These are phyloP conservation scores for Marmota flaviventris DNA, from an alignment of 2,113 vertebrate genomes.

Conservation along the genomic window DNA sequence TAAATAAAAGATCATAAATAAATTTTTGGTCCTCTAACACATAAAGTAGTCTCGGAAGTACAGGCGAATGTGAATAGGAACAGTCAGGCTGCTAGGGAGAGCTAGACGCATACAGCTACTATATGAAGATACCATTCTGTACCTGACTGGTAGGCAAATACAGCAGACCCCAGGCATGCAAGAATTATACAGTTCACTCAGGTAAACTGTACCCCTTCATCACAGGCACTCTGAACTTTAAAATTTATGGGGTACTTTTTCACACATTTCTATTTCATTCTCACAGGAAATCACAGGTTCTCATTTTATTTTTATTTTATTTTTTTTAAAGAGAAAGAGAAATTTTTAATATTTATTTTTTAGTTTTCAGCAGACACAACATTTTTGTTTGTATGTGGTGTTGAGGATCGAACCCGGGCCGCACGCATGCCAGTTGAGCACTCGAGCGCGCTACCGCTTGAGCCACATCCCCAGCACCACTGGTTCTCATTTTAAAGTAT, in stretches of 20 bases:
- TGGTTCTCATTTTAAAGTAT: no score
- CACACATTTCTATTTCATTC: neutral
- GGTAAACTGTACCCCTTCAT: neutral
- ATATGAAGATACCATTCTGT: neutral
- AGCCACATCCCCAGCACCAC: no score
- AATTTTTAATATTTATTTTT: no score
- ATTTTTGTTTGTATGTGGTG: no score
- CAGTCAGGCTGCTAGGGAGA: neutral
- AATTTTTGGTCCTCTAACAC: constrained; percentile 5
- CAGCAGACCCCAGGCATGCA: neutral
- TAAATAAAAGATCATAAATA: neutral
- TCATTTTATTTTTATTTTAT: neutral
- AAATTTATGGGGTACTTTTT: neutral
- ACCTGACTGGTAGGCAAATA: neutral
- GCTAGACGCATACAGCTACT: neutral
- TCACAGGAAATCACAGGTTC: neutral
- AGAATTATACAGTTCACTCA: neutral
- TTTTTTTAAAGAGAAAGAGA: no score
- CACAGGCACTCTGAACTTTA: neutral
- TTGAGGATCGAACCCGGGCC: no score
- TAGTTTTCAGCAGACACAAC: no score
- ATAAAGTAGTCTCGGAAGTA: neutral
- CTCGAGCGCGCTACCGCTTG: no score
- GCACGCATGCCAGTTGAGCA: no score
- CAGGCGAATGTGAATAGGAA: neutral